Percentiles rank a stretch among this genome's conserved stretches.
phyloP scores from a whole-genome alignment of 2,888 invertebrate species.

The Gortyna flavago region DNA sequence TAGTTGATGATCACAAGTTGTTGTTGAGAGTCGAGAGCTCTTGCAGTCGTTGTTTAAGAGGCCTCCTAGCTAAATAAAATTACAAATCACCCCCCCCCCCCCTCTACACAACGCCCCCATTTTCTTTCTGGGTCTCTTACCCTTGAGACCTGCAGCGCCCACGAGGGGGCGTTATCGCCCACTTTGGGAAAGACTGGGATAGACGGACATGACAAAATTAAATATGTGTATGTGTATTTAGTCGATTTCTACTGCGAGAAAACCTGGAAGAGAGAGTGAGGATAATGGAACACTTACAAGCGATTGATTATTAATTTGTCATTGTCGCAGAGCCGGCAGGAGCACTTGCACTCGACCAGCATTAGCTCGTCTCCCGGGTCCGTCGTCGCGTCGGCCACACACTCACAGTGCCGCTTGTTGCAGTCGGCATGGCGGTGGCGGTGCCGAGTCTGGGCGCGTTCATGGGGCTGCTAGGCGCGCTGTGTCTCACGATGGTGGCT shows the following conservation, averaged over 20 bases:
- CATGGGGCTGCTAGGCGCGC: conserved; percentile 94
- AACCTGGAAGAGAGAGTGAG: background rate
- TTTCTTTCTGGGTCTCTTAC: no score
- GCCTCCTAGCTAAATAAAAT: no score
- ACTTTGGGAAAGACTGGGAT: no score
- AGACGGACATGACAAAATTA: background rate
- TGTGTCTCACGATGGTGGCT: conserved; percentile 95
- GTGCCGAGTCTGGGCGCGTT: conserved; percentile 95
- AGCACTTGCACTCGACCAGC: background rate
- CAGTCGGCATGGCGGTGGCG: conserved; percentile 87
- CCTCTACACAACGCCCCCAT: no score
- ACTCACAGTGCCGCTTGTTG: background rate
- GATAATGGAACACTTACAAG: background rate
- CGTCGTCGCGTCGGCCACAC: background rate
- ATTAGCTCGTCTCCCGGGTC: background rate
- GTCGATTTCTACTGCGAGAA: background rate
- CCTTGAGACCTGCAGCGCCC: no score
- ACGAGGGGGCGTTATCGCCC: no score
- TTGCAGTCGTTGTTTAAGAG: no score
- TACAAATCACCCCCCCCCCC: no score
- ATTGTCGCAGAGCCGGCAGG: background rate
- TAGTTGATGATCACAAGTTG: no score
- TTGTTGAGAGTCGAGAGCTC: no score
- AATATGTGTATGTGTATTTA: background rate
- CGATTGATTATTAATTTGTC: background rate